These are phyloP conservation scores for Anoplolepis gracilipes DNA, from an alignment of 1,140 invertebrate species.

Conservation along the genomic window DNA sequence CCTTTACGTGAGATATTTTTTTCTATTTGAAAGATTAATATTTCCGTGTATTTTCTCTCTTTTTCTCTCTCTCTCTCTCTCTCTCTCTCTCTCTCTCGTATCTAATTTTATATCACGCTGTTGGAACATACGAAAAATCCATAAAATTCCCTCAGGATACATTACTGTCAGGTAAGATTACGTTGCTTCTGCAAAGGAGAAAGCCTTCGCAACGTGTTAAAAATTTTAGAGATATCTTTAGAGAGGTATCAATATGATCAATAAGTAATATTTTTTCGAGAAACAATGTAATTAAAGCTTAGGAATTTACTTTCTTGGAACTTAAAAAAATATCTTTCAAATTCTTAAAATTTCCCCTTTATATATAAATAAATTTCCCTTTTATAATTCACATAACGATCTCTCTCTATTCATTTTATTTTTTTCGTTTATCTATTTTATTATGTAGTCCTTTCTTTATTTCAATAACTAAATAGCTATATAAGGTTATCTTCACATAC, in stretches of 20 bases:
- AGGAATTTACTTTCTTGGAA: neutral
- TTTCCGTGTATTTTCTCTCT: neutral
- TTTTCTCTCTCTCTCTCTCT: too few relatives aligned
- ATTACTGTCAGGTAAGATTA: neutral
- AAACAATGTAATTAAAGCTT: neutral
- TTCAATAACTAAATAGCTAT: neutral
- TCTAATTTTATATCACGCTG: slow-evolving; percentile 10
- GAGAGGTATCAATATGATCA: neutral
- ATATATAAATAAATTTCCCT: neutral
- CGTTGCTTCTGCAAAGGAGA: neutral
- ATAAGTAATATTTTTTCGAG: neutral
- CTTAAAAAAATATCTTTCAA: neutral
- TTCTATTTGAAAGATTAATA: neutral
- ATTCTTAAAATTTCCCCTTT: neutral
- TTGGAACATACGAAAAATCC: neutral
- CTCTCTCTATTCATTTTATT: neutral
- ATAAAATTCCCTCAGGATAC: neutral
- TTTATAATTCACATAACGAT: neutral
- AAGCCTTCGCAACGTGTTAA: neutral
- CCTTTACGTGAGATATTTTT: neutral
- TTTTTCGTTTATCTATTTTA: neutral
- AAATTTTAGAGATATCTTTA: slow-evolving; percentile 1
- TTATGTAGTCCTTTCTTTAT: neutral
- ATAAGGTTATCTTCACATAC: neutral
- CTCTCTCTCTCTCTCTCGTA: neutral